Base-by-base conservation (phyloP, 2,888 invertebrate genomes). In the Slavum lentiscoides region DNA sequence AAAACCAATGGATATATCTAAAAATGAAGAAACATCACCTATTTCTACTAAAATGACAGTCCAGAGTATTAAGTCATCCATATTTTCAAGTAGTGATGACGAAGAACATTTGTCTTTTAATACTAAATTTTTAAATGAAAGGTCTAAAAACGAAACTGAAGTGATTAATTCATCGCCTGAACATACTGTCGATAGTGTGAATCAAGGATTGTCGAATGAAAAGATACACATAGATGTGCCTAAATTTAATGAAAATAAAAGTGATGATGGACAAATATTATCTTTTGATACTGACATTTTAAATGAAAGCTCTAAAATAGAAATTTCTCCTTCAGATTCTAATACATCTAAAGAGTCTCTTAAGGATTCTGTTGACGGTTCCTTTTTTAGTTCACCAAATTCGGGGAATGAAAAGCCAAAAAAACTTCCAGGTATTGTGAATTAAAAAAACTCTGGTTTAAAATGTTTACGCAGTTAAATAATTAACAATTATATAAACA, bases 401-500 rank as follows among this genome's bases (percentile, higher is more conserved):
- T 72, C 62, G 58, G 72, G n/a, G 2, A 58, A 43, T n/a, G 80
- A 80, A 80, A 23, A n/a, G 23, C 0, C 30, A 43, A 64, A 19
- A 55, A 80, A 66, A 64, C 7, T 80, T 1, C 80, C 80, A 77
- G 77, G 77, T 77, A 69, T 37, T 39, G 21, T 53, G 43, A 30
- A 67, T 66, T 23, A 7, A 43, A 43, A 43, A 43, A 49, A 49
- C 13, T 13, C 13, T 13, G 11, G 49, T 49, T 49, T 13, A 49
- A 49, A 49, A 49, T 49, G 13, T 49, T 13, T 15, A 49, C 1
- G 11, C 11, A 49, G 13, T 13, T 49, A 49, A 49, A 13, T 49
- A 49, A 49, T 43, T 43, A 9, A 49, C 7, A 49, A 49, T 11
- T 8, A 3, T 49, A 49, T 15, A 11, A 49, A 49, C 49, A 49